A percentile compares a stretch with the other conserved stretches of the same genome.
Evolutionary conservation across 1,140 invertebrate genomes (phyloP).

Genomic region (Berghia stephanieae): DNA sequence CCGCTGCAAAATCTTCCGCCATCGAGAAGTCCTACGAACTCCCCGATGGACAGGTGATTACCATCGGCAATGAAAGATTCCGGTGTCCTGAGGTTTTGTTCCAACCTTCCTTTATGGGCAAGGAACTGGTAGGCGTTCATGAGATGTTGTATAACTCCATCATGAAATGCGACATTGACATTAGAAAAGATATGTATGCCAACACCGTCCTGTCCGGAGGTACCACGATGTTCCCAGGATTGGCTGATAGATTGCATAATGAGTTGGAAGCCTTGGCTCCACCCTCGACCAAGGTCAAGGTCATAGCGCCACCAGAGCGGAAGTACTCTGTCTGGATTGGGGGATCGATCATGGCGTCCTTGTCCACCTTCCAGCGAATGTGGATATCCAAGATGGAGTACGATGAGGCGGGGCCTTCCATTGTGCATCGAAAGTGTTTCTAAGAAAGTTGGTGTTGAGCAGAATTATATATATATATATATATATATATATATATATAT

Average conservation of each 20-base stretch:
- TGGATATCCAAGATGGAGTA: conserved; percentile 77
- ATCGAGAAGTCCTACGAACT: conserved; percentile 66
- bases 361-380: conserved; percentile 74
- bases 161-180: conserved; percentile 73
- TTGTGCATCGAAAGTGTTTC: conserved; percentile 45
- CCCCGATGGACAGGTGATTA: conserved; percentile 78
- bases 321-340: too few relatives aligned
- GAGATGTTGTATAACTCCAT: conserved; percentile 89
- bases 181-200: conserved; percentile 88
- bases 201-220: conserved; percentile 89
- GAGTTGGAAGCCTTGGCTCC: conserved; percentile 38
- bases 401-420: conserved; percentile 84
- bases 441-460: conserved; percentile 16
- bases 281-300: conserved; percentile 31
- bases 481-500: too few relatives aligned
- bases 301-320: conserved; percentile 37
- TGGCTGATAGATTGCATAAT: conserved; percentile 32
- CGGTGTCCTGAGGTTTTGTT: conserved; percentile 75
- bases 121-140: conserved; percentile 55
- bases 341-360: conserved; percentile 10
- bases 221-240: conserved; percentile 70
- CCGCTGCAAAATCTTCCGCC: conserved; percentile 77
- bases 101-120: conserved; percentile 73
- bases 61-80: conserved; percentile 96
- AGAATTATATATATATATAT: too few relatives aligned